These are phyloP conservation scores for Pluvianellus socialis DNA, from an alignment of 2,113 vertebrate species.

Conservation along the genomic window DNA sequence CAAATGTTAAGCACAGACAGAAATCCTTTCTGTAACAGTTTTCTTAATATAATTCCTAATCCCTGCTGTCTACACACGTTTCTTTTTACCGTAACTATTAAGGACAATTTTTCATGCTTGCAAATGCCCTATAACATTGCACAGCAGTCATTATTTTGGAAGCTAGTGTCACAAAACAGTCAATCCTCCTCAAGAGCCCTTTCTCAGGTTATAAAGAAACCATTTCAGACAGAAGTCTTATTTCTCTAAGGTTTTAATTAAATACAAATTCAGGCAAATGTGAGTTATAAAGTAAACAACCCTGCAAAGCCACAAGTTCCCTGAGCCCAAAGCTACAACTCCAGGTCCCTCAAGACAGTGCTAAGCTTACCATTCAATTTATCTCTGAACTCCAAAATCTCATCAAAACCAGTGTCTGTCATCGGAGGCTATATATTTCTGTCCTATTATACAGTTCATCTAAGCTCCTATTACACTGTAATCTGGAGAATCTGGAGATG, in stretches of 20 bases:
- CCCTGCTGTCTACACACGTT: background rate
- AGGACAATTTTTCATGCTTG: slow-evolving; percentile 8
- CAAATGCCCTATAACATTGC: background rate
- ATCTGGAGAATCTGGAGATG: background rate
- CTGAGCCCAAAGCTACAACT: background rate
- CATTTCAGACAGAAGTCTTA: background rate
- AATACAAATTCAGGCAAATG: background rate
- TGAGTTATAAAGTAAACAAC: background rate
- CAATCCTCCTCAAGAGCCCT: background rate
- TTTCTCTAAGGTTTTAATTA: slow-evolving; percentile 16
- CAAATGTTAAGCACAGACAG: background rate
- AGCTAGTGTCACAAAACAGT: background rate
- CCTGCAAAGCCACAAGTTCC: background rate
- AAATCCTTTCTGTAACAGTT: background rate
- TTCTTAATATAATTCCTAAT: slow-evolving; percentile 30
- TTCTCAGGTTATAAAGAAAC: background rate
- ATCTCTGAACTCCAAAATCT: background rate
- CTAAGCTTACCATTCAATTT: background rate
- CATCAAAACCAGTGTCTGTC: background rate
- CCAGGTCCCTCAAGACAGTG: background rate
- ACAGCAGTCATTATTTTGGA: background rate
- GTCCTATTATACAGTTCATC: background rate
- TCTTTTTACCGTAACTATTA: background rate
- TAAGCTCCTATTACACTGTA: background rate
- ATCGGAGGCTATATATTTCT: background rate